Evolutionary conservation across 2,113 vertebrate species (phyloP), one percentile per base, ranked within the genome.

Genomic region (Petaurus breviceps): DNA sequence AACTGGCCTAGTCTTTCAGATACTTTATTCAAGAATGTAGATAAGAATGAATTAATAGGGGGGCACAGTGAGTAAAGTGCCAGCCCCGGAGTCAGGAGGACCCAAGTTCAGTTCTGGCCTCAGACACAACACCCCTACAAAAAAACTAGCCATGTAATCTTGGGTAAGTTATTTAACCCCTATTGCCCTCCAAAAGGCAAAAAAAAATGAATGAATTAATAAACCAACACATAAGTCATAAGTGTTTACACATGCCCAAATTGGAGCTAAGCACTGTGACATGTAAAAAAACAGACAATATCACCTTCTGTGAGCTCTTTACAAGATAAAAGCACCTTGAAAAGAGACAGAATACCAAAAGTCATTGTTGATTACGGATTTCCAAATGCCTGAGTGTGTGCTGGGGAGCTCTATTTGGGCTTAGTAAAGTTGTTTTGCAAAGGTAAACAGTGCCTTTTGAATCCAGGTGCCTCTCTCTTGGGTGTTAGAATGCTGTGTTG

Each of bases 401-500:
- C 90, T 91, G n/a, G 31, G 31, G 61, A 89, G 47, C 47, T 96
- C 97, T 94, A 53, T 37, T 37, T 95, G 14, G 43, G 91, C 46
- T 95, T 94, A 68, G 57, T 94, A 94, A 91, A 94, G 92, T 14
- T 94, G 46, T 96, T 96, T 93, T 90, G 90, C 46, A 84, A 96
- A 90, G 28, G 49, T 96, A 97, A 95, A 94, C 3, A 26, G 68
- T 52, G 55, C 92, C 89, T 97, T 97, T 97, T 91, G 89, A 97
- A 97, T 93, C 91, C 51, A 96, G 95, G 47, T 91, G 90, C 61
- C 52, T 96, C 28, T 96, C 96, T 95, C 77, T 95, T 93, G 46
- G 84, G 46, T 94, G 54, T 89, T 96, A 94, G 92, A 94, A 94
- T 93, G 91, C 31, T 94, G 55, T 31, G 95, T 92, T 55, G 8